A percentile compares a stretch with the other conserved stretches of the same genome.
Evolutionary conservation across 2,113 vertebrate genomes (phyloP).

Genomic region (Fregata magnificens): DNA sequence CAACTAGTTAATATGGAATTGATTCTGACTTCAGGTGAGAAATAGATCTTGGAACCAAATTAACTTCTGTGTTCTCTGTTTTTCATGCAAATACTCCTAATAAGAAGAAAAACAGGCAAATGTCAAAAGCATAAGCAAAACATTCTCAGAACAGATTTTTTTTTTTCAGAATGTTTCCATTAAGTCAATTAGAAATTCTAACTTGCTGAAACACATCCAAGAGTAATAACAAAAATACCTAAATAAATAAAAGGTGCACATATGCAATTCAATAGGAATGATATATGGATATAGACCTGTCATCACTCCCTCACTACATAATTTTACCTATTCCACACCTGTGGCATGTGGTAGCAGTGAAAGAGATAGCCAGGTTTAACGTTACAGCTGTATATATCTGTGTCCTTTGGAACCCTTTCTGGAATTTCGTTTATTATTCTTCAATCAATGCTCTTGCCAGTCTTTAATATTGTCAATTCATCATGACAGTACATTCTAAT

Average conservation of each 20-base stretch:
- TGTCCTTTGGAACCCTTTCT: not conserved
- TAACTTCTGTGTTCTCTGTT: not conserved
- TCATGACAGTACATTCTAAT: not conserved
- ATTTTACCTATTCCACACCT: conserved; percentile 18
- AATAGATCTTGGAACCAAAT: not conserved
- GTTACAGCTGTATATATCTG: not conserved
- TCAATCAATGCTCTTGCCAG: not conserved
- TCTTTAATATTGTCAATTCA: not conserved
- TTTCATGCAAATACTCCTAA: not conserved
- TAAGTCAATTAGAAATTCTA: conserved; percentile 38
- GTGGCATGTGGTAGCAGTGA: not conserved
- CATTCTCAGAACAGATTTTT: not conserved
- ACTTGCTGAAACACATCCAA: conserved; percentile 28
- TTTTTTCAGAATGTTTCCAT: conserved; percentile 14
- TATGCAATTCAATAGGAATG: conserved; percentile 13
- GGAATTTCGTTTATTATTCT: not conserved
- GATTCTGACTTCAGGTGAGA: conserved; percentile 28
- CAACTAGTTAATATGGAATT: conserved; percentile 18
- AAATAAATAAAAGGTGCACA: conserved; percentile 35
- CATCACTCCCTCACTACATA: conserved; percentile 15
- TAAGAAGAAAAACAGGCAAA: not conserved
- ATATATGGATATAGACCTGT: conserved; percentile 1
- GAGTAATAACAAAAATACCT: conserved; percentile 13
- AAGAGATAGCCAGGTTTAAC: not conserved
- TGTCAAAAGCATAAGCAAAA: not conserved